Percentiles rank a stretch among this genome's conserved stretches.
Conservation (phyloP, 1,140 invertebrate genomes). For the Drosophila varians region DNA sequence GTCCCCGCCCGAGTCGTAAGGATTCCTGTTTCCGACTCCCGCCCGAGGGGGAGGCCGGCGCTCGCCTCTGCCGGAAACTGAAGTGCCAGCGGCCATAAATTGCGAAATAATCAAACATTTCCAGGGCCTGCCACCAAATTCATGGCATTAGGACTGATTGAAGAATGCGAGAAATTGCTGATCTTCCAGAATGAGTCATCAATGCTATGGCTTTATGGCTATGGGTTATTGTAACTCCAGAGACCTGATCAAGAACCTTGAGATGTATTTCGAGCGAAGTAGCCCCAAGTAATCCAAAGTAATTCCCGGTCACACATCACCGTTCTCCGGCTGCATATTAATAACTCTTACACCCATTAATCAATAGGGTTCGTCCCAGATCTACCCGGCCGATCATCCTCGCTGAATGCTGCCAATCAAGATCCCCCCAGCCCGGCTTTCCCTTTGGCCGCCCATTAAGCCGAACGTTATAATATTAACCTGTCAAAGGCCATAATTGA, state of each 20-base stretch:
- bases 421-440: not conserved
- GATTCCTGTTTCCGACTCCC: conserved; percentile 39
- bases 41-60: conserved; percentile 56
- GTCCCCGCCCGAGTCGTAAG: not conserved
- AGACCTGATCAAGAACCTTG: not conserved
- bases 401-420: conserved; percentile 47
- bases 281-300: conserved; percentile 21
- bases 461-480: conserved; percentile 69
- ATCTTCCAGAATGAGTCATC: conserved; percentile 43
- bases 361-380: conserved; percentile 22
- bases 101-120: conserved; percentile 47
- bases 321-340: conserved; percentile 6
- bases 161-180: conserved; percentile 27
- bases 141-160: conserved; percentile 33
- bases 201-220: not conserved
- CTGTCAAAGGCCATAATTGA: conserved; percentile 81
- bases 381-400: conserved; percentile 41
- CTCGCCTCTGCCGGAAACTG: conserved; percentile 75
- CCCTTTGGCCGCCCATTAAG: not conserved
- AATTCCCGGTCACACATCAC: conserved; percentile 6
- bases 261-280: not conserved
- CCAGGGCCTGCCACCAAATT: conserved; percentile 36
- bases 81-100: conserved; percentile 63
- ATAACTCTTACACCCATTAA: conserved; percentile 30
- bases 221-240: not conserved